Conservation (phyloP, 1,140 invertebrate species). For the Hycleus cichorii region DNA sequence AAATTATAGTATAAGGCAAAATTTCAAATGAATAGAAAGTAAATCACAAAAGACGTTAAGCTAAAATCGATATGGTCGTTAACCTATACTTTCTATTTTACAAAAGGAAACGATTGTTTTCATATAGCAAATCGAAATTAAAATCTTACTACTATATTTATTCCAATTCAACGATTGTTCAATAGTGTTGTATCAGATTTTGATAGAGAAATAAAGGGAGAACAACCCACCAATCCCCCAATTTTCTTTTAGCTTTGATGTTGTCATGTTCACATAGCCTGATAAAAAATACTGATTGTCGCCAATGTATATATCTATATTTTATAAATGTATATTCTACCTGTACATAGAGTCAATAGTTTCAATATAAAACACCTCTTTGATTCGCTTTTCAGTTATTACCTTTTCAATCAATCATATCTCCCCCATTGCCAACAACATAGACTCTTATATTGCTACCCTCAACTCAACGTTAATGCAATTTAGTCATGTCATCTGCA, state of each 20-base stretch:
- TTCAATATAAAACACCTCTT: constrained; percentile 12
- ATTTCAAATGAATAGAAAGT: constrained; percentile 15
- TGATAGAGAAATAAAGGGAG: not conserved
- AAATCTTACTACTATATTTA: constrained; percentile 18
- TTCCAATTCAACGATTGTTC: constrained; percentile 13
- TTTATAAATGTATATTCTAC: not conserved
- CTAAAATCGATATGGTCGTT: constrained; percentile 17
- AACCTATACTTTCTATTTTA: constrained; percentile 16
- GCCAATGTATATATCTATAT: no score
- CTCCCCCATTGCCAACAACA: constrained; percentile 8
- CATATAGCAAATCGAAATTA: constrained; percentile 14
- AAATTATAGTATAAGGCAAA: not conserved
- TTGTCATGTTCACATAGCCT: not conserved
- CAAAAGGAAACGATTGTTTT: constrained; percentile 12
- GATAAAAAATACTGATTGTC: no score
- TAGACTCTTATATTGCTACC: not conserved
- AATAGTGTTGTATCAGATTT: constrained; percentile 9
- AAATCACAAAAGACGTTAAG: constrained; percentile 17
- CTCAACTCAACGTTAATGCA: constrained; percentile 3
- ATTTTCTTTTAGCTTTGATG: constrained; percentile 17
- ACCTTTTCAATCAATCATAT: constrained; percentile 16
- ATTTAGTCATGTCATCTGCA: constrained; percentile 12
- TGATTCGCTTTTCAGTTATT: constrained; percentile 16
- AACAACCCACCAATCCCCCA: constrained; percentile 5
- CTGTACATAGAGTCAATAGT: not conserved